Evolutionary conservation across 1,140 invertebrate genomes (phyloP), one percentile per base, ranked within the genome.

Genomic region (Helicoverpa zea): DNA sequence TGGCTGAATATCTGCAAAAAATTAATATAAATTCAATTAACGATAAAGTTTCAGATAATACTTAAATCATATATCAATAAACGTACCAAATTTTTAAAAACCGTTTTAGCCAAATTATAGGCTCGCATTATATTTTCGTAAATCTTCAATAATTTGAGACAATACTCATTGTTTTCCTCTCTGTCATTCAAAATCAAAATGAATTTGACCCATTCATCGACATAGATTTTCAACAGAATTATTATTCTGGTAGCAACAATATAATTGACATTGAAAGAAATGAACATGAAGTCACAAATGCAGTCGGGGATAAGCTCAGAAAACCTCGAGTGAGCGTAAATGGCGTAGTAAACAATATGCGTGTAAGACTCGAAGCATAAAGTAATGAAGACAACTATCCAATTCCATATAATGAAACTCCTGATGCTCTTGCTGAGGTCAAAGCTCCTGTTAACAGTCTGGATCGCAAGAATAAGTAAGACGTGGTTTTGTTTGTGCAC

Each of bases 101-200:
- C 43, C 9, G 49, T 61, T 30, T 72, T 72, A n/a, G 49, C 61
- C 2, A 72, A 16, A 35, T 59, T 51, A 16, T 72, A 79, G 30
- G 77, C 64, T 47, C 61, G 12, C 43, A 72, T 10, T 47, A 79
- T 79, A 35, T 79, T 47, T 29, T 30, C 12, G 13, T 79, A 79
- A 10, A 58, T n/a, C 13, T 51, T 5, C 70, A 59, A 59, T 3
- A 29, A 43, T 51, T 49, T 16, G 2, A 30, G 56, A 59, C 29
- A 58, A 18, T 12, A 14, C 23, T 61, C 12, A 12, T 43, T 11
- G 11, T 9, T 47, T 35, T 49, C 58, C 13, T 49, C 11, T 7
- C 11, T n/a, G 14, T 35, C 43, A 43, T 14, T 47, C 2, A 35
- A 9, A 5, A 12, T 1, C 2, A 47, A 3, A 9, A 64, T 9